Percentiles rank a stretch among this genome's conserved stretches.
phyloP scores from a whole-genome alignment of 2,113 vertebrate species.

The Aptenodytes forsteri region DNA sequence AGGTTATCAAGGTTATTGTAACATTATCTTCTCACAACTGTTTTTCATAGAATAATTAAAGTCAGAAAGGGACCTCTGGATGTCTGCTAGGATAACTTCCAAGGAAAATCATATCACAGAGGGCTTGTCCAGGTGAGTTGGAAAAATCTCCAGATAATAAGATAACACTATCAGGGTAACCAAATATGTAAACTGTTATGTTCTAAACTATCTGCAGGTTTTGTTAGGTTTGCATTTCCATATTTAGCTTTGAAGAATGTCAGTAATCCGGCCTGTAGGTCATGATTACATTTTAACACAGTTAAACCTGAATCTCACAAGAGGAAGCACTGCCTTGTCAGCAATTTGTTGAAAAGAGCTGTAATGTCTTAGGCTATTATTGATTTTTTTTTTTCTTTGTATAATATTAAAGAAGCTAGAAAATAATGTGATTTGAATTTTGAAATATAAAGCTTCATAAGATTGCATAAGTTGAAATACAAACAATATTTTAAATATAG shows the following conservation, averaged over 20 bases:
- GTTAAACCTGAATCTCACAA: neutral
- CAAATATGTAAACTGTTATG: neutral
- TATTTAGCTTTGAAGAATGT: neutral
- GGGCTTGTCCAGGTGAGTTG: neutral
- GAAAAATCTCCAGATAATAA: neutral
- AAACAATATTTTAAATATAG: neutral
- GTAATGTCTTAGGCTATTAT: neutral
- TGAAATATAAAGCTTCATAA: neutral
- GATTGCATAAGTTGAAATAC: neutral
- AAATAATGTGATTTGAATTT: neutral
- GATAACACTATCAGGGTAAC: neutral
- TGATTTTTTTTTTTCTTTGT: neutral
- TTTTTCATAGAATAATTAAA: neutral
- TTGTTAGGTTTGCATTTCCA: neutral
- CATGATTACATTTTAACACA: neutral
- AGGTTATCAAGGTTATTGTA: neutral
- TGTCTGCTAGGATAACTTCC: neutral
- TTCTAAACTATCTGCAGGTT: neutral
- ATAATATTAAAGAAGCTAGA: neutral
- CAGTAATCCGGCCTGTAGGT: neutral
- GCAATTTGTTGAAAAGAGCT: neutral
- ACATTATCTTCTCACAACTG: neutral
- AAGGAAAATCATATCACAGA: neutral
- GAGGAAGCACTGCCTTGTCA: neutral
- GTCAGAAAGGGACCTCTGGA: neutral